These are phyloP conservation scores for Forbesichthys agassizii DNA, from an alignment of 2,113 vertebrate genomes.

Conservation along the genomic window DNA sequence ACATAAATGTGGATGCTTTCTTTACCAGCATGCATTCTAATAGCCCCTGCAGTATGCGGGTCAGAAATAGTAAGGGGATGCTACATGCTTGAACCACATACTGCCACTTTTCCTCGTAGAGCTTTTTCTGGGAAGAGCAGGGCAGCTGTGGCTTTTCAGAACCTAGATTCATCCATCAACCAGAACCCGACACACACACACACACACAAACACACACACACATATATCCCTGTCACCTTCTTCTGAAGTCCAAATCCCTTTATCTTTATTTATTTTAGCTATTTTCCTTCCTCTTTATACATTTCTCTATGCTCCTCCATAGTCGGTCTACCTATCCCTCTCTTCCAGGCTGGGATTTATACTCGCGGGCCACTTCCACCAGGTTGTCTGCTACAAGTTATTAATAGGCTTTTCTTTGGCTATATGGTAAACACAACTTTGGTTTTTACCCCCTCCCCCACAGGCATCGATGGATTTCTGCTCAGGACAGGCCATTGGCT, in stretches of 20 bases:
- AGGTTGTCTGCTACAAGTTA: slow-evolving; percentile 67
- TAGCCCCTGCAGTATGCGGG: slow-evolving; percentile 59
- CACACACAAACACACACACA: slow-evolving; percentile 8
- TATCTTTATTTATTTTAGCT: slow-evolving; percentile 31
- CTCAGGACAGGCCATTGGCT: slow-evolving; percentile 44
- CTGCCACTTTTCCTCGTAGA: slow-evolving; percentile 61
- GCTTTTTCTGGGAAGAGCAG: slow-evolving; percentile 66
- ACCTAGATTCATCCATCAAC: slow-evolving; percentile 67
- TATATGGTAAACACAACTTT: slow-evolving; percentile 62
- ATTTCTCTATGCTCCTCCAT: slow-evolving; percentile 7
- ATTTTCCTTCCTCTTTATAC: not conserved
- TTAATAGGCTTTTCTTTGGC: slow-evolving; percentile 67
- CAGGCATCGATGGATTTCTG: slow-evolving; percentile 58
- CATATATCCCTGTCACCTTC: slow-evolving; percentile 15
- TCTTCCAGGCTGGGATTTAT: slow-evolving; percentile 56
- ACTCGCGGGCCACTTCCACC: slow-evolving; percentile 65
- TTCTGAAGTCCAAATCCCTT: slow-evolving; percentile 32
- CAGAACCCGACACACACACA: slow-evolving; percentile 48
- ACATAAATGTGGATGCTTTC: slow-evolving; percentile 19
- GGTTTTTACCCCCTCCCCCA: slow-evolving; percentile 50
- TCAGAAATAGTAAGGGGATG: slow-evolving; percentile 75
- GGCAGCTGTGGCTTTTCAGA: slow-evolving; percentile 72
- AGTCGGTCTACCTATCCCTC: slow-evolving; percentile 48
- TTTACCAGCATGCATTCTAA: slow-evolving; percentile 60
- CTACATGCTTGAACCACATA: slow-evolving; percentile 74